phyloP scores from a whole-genome alignment of 2,797 vertebrate species.

The Acrossocheilus fasciatus region DNA sequence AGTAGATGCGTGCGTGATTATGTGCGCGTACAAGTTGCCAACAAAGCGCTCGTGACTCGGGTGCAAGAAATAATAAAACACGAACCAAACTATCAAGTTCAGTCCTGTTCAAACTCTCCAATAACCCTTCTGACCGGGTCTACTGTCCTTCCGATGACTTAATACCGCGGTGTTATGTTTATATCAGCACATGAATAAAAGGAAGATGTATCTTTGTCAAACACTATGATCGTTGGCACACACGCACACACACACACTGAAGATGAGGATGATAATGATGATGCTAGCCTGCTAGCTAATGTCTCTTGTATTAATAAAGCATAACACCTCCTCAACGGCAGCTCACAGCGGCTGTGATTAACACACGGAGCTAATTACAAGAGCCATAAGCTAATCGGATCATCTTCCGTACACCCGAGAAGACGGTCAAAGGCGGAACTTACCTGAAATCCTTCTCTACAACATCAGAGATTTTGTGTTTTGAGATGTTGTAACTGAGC shows the following conservation, averaged over 20 bases:
- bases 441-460: conserved; percentile 89
- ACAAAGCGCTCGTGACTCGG: conserved; percentile 47
- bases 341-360: conserved; percentile 17
- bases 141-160: background rate
- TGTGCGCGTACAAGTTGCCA: conserved; percentile 40
- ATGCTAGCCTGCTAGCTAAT: conserved; percentile 46
- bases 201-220: background rate
- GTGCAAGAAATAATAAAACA: conserved; percentile 32
- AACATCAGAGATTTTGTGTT: conserved; percentile 88
- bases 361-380: conserved; percentile 36
- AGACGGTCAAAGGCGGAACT: conserved; percentile 72
- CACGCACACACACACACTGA: background rate
- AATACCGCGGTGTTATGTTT: background rate
- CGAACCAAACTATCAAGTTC: conserved; percentile 47
- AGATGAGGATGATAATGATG: conserved; percentile 6
- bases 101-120: conserved; percentile 24
- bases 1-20: conserved; percentile 8
- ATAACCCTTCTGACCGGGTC: background rate
- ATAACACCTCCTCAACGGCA: conserved; percentile 40
- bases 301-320: conserved; percentile 35
- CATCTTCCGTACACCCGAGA: conserved; percentile 7
- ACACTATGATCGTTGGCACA: conserved; percentile 12
- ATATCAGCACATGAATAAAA: background rate
- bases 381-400: conserved; percentile 30
- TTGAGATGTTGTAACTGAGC: conserved; percentile 81